Evolutionary conservation across 2,888 invertebrate genomes (phyloP).

Genomic region (Pimpla rufipes): DNA sequence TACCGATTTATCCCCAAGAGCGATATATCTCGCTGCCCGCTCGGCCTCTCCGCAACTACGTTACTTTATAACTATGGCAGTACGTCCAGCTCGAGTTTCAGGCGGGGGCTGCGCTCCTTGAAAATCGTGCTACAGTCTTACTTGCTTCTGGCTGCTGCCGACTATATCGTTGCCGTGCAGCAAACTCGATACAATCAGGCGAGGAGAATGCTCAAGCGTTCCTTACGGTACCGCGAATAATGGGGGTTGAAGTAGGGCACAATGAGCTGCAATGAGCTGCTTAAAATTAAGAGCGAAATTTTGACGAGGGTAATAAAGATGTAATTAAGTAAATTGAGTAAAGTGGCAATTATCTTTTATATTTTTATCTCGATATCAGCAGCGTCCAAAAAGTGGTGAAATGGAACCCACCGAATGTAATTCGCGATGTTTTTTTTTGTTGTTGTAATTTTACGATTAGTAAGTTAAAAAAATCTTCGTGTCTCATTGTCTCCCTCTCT

Average conservation of each 20-base stretch:
- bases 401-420: not conserved
- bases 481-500: not conserved
- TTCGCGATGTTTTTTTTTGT: not conserved
- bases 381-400: not conserved
- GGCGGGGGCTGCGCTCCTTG: constrained; percentile 18
- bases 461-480: not conserved
- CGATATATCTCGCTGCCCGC: constrained; percentile 18
- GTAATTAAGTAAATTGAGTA: no score
- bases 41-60: constrained; percentile 19
- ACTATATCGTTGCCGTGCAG: not conserved
- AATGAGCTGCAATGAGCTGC: not conserved
- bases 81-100: constrained; percentile 23
- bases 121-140: constrained; percentile 38
- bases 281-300: not conserved
- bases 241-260: not conserved
- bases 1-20: constrained; percentile 52
- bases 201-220: constrained; percentile 12
- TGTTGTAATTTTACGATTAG: not conserved
- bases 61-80: constrained; percentile 10
- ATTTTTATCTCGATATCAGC: not conserved
- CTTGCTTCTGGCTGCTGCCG: not conserved
- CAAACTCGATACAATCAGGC: constrained; percentile 28
- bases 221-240: not conserved
- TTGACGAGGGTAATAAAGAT: no score
- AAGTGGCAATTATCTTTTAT: no score